These are phyloP conservation scores for Vulpes lagopus DNA, from an alignment of 2,113 vertebrate species.

Conservation along the genomic window DNA sequence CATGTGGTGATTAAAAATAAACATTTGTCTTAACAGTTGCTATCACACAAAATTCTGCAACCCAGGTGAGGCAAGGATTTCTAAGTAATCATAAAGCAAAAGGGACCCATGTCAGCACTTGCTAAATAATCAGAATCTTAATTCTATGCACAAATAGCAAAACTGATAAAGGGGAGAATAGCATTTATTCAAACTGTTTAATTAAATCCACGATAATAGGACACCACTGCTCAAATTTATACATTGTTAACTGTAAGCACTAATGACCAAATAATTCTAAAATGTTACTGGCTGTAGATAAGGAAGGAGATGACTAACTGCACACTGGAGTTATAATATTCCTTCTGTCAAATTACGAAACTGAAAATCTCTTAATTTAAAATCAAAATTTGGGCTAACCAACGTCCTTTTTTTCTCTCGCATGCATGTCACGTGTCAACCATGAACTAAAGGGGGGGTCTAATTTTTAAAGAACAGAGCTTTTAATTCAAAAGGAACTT, in stretches of 20 bases:
- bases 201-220: background rate
- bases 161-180: background rate
- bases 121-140: slow-evolving; percentile 51
- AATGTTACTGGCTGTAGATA: background rate
- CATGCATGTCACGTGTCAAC: slow-evolving; percentile 28
- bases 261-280: background rate
- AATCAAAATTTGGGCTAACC: background rate
- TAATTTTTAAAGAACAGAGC: slow-evolving; percentile 18
- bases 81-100: background rate
- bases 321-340: background rate
- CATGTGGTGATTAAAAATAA: slow-evolving; percentile 48
- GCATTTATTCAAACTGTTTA: slow-evolving; percentile 18
- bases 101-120: slow-evolving; percentile 21
- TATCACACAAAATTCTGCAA: background rate
- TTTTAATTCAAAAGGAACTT: background rate
- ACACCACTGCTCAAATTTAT: background rate
- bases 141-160: background rate
- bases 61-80: background rate
- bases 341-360: slow-evolving; percentile 37
- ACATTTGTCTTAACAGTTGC: slow-evolving; percentile 62
- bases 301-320: background rate
- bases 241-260: background rate
- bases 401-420: background rate
- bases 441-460: background rate
- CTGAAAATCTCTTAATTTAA: background rate